Conservation (phyloP, 35 echinoderm and acorn worm genomes). For the Nesometra sesokonis region DNA sequence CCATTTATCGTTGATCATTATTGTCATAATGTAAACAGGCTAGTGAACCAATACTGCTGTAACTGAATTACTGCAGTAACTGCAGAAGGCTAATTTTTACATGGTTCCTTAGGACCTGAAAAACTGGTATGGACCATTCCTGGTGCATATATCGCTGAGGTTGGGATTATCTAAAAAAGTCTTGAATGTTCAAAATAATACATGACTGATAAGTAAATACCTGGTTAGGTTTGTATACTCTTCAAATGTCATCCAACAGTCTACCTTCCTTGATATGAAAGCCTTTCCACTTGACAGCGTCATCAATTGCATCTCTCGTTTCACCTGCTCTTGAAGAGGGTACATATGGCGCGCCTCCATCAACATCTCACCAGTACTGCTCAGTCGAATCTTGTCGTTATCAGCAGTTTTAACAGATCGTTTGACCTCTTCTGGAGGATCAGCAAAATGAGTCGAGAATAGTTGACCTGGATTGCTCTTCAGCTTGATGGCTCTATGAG, state of each 20-base stretch:
- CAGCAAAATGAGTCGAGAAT: constrained; percentile 71
- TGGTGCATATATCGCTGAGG: no score
- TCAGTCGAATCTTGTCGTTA: constrained; percentile 65
- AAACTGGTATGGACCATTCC: no score
- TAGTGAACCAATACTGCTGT: no score
- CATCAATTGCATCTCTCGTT: constrained; percentile 36
- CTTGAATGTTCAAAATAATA: background rate
- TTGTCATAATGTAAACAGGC: no score
- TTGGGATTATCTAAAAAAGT: background rate
- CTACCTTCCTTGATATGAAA: constrained; percentile 58
- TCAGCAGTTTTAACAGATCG: constrained; percentile 45
- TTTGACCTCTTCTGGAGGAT: constrained; percentile 56
- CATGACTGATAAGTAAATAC: constrained; percentile 21
- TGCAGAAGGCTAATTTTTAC: no score
- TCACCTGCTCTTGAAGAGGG: constrained; percentile 47
- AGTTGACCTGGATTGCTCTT: constrained; percentile 36
- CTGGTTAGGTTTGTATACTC: constrained; percentile 76
- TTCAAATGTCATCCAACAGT: constrained; percentile 95
- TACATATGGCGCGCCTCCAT: constrained; percentile 85
- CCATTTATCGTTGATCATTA: no score
- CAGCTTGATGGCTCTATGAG: constrained; percentile 31
- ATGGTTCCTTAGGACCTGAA: no score
- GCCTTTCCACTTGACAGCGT: constrained; percentile 85
- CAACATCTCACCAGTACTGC: constrained; percentile 58
- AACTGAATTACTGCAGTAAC: no score